Evolutionary conservation across 2,888 invertebrate species (phyloP).

Genomic region (Silvanus unidentatus): DNA sequence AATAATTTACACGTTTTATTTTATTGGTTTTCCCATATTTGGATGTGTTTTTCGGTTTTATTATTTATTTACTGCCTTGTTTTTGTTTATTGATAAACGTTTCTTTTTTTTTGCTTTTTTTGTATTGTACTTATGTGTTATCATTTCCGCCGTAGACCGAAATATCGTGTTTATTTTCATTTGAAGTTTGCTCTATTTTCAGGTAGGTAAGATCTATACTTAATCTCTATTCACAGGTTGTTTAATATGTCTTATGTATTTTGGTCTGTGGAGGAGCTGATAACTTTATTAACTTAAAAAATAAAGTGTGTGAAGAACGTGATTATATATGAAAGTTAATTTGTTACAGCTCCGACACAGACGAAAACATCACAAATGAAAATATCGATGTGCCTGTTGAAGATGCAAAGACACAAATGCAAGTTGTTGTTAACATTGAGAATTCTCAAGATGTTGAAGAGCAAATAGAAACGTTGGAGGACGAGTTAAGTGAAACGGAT

Average conservation of each 20-base stretch:
- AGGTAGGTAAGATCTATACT: constrained; percentile 23
- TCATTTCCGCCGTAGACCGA: constrained; percentile 44
- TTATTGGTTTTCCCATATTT: constrained; percentile 17
- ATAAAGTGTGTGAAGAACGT: not conserved
- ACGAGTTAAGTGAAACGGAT: not conserved
- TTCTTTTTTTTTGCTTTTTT: not conserved
- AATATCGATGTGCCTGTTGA: too few relatives aligned
- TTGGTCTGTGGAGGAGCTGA: constrained; percentile 45
- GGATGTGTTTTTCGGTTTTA: constrained; percentile 12
- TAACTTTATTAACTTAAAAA: constrained; percentile 20
- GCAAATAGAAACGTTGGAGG: constrained; percentile 2
- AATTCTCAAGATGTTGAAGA: too few relatives aligned
- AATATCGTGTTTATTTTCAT: too few relatives aligned
- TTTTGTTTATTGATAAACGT: not conserved
- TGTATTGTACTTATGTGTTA: constrained; percentile 15
- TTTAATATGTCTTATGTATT: constrained; percentile 21
- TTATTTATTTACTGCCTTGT: not conserved
- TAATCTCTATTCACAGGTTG: constrained; percentile 23
- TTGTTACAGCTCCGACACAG: constrained; percentile 21
- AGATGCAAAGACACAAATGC: too few relatives aligned
- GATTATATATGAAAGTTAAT: too few relatives aligned
- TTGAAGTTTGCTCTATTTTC: too few relatives aligned
- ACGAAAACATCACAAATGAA: constrained; percentile 5
- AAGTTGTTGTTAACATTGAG: too few relatives aligned
- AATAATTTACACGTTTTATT: too few relatives aligned